Percentiles rank a stretch among this genome's conserved stretches.
Evolutionary conservation across 2,797 vertebrate genomes (phyloP).

Genomic region (Sebastes nivosus): DNA sequence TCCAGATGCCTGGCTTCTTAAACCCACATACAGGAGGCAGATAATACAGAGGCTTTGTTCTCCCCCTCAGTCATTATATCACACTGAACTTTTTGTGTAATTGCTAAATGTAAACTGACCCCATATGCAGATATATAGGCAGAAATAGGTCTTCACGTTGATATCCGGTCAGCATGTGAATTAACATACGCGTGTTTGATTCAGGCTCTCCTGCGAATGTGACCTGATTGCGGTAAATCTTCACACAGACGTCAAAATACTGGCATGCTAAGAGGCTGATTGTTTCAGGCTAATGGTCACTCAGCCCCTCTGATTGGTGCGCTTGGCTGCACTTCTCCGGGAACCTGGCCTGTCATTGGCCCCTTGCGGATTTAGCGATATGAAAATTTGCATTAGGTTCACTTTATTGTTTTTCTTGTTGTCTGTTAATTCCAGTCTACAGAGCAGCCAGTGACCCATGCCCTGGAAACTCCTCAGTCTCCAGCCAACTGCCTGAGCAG

Average conservation of each 20-base stretch:
- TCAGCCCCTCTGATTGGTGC: slow-evolving; percentile 78
- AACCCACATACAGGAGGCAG: slow-evolving; percentile 45
- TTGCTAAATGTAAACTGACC: slow-evolving; percentile 55
- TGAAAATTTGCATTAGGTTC: slow-evolving; percentile 83
- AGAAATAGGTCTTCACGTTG: slow-evolving; percentile 72
- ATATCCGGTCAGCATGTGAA: slow-evolving; percentile 71
- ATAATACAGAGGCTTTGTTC: slow-evolving; percentile 60
- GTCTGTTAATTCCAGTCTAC: slow-evolving; percentile 88
- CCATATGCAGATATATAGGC: slow-evolving; percentile 54
- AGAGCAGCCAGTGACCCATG: slow-evolving; percentile 85
- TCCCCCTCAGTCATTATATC: slow-evolving; percentile 32
- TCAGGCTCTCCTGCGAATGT: slow-evolving; percentile 65
- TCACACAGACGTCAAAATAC: slow-evolving; percentile 79
- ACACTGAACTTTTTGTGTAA: slow-evolving; percentile 16
- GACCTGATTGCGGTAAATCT: slow-evolving; percentile 79
- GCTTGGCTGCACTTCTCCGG: slow-evolving; percentile 77
- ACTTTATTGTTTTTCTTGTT: slow-evolving; percentile 84
- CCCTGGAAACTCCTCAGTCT: slow-evolving; percentile 56
- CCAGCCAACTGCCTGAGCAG: slow-evolving; percentile 46
- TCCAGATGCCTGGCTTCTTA: slow-evolving; percentile 68
- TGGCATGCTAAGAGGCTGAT: slow-evolving; percentile 80
- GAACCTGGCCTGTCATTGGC: slow-evolving; percentile 70
- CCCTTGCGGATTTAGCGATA: slow-evolving; percentile 72
- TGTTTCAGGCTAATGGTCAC: slow-evolving; percentile 86
- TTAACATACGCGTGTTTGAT: slow-evolving; percentile 70